Conservation (phyloP, 1,140 invertebrate genomes). For the Pseudoatta argentina region DNA sequence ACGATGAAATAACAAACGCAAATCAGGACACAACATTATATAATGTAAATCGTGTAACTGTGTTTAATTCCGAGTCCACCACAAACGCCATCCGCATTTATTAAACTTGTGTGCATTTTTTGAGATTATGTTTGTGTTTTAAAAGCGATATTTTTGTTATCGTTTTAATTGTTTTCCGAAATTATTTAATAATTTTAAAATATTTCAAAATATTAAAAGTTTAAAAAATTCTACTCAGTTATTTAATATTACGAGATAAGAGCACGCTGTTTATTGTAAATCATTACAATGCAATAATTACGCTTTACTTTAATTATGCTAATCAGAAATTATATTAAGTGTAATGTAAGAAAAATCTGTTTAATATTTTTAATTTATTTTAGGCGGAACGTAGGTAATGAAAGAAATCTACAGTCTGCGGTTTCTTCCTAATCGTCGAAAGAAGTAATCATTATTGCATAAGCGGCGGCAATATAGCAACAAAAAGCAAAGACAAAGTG, state of each 20-base stretch:
- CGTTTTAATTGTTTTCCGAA: background rate
- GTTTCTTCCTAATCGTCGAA: slow-evolving; percentile 17
- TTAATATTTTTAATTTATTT: background rate
- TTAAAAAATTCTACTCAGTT: background rate
- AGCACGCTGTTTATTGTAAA: background rate
- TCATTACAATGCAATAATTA: background rate
- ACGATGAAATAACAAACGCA: slow-evolving; percentile 10
- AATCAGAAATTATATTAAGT: background rate
- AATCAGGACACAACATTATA: slow-evolving; percentile 1
- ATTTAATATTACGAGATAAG: background rate
- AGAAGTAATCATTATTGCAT: slow-evolving; percentile 56
- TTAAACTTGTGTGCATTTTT: slow-evolving; percentile 6
- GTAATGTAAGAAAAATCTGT: background rate
- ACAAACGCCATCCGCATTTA: background rate
- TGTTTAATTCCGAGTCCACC: background rate
- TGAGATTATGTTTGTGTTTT: background rate
- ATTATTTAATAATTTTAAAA: background rate
- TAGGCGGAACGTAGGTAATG: background rate
- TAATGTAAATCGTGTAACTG: slow-evolving; percentile 5
- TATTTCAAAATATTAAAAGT: background rate
- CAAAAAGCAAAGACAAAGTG: slow-evolving; percentile 62
- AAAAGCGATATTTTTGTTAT: background rate
- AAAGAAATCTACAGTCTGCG: slow-evolving; percentile 39
- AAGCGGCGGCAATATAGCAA: slow-evolving; percentile 41
- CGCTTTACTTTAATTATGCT: background rate